phyloP scores from a whole-genome alignment of 2,113 vertebrate species.

The Otocyon megalotis region DNA sequence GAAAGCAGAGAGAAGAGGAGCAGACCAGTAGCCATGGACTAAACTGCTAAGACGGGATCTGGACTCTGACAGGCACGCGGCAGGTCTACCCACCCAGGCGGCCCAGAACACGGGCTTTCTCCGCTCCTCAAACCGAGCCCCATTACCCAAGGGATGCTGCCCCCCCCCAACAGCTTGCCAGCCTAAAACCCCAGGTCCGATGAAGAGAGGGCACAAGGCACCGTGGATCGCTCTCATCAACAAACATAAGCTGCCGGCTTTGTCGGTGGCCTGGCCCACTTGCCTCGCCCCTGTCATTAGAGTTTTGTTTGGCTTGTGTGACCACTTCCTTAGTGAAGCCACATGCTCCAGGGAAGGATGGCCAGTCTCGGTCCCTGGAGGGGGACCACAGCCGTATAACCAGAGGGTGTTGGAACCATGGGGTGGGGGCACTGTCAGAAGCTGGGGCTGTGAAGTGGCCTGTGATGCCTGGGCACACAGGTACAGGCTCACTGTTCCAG shows the following conservation, averaged over 20 bases:
- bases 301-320: background rate
- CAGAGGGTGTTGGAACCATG: rapidly evolving
- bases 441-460: background rate
- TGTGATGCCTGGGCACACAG: rapidly evolving
- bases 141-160: rapidly evolving
- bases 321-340: background rate
- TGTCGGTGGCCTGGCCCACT: background rate
- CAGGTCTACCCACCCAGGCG: background rate
- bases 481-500: rapidly evolving
- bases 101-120: rapidly evolving
- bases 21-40: background rate
- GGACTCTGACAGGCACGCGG: rapidly evolving
- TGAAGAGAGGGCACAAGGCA: background rate
- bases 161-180: rapidly evolving
- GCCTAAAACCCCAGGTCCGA: rapidly evolving
- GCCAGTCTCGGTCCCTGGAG: background rate
- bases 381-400: rapidly evolving
- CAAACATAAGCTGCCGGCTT: background rate
- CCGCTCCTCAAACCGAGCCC: rapidly evolving
- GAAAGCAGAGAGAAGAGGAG: background rate
- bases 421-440: background rate
- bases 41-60: rapidly evolving
- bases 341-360: background rate
- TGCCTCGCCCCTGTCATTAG: background rate
- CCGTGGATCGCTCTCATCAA: rapidly evolving